Base-by-base conservation (phyloP, 37 sponge, comb jelly and placozoan species). In the Ephydatia muelleri region DNA sequence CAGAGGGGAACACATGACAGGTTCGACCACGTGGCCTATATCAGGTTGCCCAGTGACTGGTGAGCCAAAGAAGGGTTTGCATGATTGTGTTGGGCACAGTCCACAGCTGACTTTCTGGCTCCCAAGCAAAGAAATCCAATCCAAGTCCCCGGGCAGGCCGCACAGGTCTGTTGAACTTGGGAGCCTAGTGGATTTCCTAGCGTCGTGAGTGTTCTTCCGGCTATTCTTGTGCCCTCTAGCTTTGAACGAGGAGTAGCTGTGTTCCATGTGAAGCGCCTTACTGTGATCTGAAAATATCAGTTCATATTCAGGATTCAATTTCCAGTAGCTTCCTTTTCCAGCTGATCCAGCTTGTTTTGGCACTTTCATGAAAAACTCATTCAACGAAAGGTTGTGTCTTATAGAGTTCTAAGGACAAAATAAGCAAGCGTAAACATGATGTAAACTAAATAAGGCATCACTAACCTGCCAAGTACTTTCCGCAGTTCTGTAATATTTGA, bases 391-490 rank as follows among this genome's bases (percentile, higher is more conserved):
- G 64, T 84, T 94, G 47, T 94, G 91, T 35, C 91, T 76, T 47
- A 94, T 83, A 38, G 94, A 94, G 49, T 91, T 84, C 94, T 94
- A 67, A 26, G 47, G 8, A 43, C 4, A 8, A 43, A 43, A 43
- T 43, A 11, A n/a, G 32, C 30, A 9, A 31, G 30, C 2, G 29
- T 22, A 72, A 16, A n/a, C 49, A 76, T 13, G 16, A 9, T 35
- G 12, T 43, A 28, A 30, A 11, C 35, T 35, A 5, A 6, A 22
- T 65, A 21, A 21, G 19, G 19, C 19, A 22, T 65, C 6, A 39
- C 70, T 68, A 74, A 95, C 95, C 94, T 97, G 94, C 98, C 98
- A 97, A 43, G 90, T 83, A 30, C 84, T 67, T 31, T 95, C 98
- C 27, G 92, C 92, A 34, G 67, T 39, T 43, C 85, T 73, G 81